Base-by-base conservation (phyloP, 2,797 vertebrate species). In the Sebastiscus tertius region DNA sequence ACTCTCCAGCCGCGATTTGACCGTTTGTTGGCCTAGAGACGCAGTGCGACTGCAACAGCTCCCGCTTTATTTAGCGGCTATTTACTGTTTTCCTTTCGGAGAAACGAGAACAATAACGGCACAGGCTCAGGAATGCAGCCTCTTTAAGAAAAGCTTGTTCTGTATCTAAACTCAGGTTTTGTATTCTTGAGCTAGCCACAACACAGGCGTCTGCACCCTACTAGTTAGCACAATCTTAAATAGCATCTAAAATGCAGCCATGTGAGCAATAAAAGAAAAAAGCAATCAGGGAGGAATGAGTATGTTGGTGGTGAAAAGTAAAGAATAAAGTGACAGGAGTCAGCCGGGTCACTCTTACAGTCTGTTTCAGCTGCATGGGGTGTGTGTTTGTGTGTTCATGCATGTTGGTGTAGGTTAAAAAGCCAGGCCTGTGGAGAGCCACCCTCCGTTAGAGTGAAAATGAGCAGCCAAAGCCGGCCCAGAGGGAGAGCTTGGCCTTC, bases 401-500 rank as follows among this genome's bases (percentile, higher is more conserved):
- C 27, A 61, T 85, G 71, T 75, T 69, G 54, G 62, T 73, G 62
- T 60, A 4, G 79, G 85, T 77, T 82, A 77, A 72, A 80, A 83
- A 84, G 87, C 69, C 77, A 58, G 58, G 75, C 64, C 86, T 14
- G 34, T 27, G 14, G 68, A 89, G 85, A 86, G 76, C 69, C 77
- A 59, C 78, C 85, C 83, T 76, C 78, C 54, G 83, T 82, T 83
- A 79, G 79, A 69, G 82, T 78, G 72, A 88, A 88, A 92, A 88
- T 79, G 84, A 91, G 91, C 87, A 89, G 85, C 86, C 82, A 86
- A 84, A 91, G 83, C 86, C 84, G 64, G 83, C 87, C 89, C 84
- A 87, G 80, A 82, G 89, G 85, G 87, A 87, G 52, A 88, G 85
- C 74, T 82, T 81, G 88, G 91, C 86, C 91, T 89, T 83, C 81